These are phyloP conservation scores for Coregonus sp. DNA, from an alignment of 2,797 vertebrate genomes.

Conservation along the genomic window DNA sequence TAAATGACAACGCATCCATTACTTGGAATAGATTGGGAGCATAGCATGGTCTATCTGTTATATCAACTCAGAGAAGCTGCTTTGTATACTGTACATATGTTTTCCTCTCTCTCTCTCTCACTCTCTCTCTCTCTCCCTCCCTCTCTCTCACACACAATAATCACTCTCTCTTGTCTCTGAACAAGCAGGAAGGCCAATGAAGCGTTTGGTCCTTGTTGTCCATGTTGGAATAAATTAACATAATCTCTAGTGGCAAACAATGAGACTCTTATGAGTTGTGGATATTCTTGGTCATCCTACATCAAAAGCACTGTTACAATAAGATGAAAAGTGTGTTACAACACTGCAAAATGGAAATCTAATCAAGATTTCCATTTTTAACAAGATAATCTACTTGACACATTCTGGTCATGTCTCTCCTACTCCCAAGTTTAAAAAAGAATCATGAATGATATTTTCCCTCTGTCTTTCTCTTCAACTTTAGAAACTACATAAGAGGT, in stretches of 20 bases:
- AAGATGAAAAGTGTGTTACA: neutral
- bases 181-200: neutral
- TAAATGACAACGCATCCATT: slow-evolving; percentile 41
- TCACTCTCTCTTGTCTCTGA: neutral
- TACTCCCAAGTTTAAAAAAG: neutral
- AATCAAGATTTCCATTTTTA: neutral
- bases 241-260: neutral
- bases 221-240: neutral
- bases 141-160: neutral
- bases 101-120: too few species aligned
- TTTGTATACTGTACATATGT: neutral
- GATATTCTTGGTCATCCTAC: neutral
- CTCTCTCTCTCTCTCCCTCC: neutral
- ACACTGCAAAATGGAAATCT: neutral
- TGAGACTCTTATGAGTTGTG: neutral
- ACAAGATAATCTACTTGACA: neutral
- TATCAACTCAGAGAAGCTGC: neutral
- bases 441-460: neutral
- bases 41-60: too few species aligned
- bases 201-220: neutral
- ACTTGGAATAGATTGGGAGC: neutral
- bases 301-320: neutral
- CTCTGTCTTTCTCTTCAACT: neutral
- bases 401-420: neutral
- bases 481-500: neutral